Evolutionary conservation across 2,888 invertebrate species (phyloP).

Genomic region (Tubiluchus corallicola): DNA sequence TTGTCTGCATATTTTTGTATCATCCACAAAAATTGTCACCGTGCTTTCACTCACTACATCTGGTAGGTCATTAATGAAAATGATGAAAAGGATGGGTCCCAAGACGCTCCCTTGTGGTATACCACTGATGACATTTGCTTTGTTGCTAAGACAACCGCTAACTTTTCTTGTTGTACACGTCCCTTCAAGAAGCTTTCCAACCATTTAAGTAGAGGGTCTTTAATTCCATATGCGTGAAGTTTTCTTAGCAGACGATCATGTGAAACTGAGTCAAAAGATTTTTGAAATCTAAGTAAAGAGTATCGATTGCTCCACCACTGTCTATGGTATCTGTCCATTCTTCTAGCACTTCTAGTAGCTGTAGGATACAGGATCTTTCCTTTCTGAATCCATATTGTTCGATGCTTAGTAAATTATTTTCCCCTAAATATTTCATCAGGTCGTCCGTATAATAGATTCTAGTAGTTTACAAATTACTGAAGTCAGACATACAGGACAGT

Average conservation of each 20-base stretch:
- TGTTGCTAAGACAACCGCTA: too few relatives aligned
- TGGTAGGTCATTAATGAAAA: too few relatives aligned
- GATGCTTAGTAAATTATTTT: neutral
- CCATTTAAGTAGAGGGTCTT: too few relatives aligned
- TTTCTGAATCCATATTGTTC: constrained; percentile 7
- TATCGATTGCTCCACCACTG: neutral
- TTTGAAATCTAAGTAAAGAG: constrained; percentile 6
- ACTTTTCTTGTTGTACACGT: too few relatives aligned
- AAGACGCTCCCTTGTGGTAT: too few relatives aligned
- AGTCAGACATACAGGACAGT: constrained; percentile 6
- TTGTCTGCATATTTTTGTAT: too few relatives aligned
- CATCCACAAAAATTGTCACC: too few relatives aligned
- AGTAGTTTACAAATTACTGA: constrained; percentile 4
- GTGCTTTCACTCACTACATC: too few relatives aligned
- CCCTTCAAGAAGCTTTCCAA: too few relatives aligned
- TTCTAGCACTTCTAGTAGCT: constrained; percentile 4
- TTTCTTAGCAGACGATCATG: neutral
- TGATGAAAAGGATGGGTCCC: too few relatives aligned
- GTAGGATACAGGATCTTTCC: neutral
- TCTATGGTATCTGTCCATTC: neutral
- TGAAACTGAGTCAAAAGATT: constrained; percentile 8
- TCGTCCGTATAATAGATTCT: constrained; percentile 2
- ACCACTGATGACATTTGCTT: too few relatives aligned
- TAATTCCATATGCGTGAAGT: too few relatives aligned
- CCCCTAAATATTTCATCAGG: constrained; percentile 5